Conservation (phyloP, 2,888 invertebrate genomes). For the Pyrrhia umbra region DNA sequence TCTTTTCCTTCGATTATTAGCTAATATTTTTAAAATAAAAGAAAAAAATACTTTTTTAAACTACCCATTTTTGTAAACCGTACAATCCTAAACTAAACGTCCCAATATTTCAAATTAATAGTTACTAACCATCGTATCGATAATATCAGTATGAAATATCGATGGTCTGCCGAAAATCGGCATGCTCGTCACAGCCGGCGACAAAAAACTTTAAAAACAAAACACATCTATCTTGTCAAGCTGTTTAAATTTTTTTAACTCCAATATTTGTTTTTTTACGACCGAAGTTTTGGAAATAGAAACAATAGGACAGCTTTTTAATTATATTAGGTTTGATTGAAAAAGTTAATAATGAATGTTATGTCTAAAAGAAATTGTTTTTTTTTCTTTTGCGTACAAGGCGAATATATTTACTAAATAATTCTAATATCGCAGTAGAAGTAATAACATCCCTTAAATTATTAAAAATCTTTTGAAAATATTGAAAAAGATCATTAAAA, state of each 20-base stretch:
- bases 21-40: not conserved
- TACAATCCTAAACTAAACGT: constrained; percentile 34
- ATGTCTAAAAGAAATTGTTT: constrained; percentile 3
- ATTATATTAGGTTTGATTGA: constrained; percentile 32
- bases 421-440: too few relatives aligned
- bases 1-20: not conserved
- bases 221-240: constrained; percentile 72
- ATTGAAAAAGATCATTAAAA: too few relatives aligned
- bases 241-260: constrained; percentile 74
- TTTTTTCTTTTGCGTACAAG: not conserved
- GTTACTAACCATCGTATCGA: constrained; percentile 71
- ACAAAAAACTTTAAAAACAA: constrained; percentile 72
- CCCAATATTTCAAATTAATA: constrained; percentile 72
- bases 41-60: not conserved
- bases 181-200: constrained; percentile 71
- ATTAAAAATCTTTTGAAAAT: too few relatives aligned
- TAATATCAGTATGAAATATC: constrained; percentile 78
- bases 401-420: too few relatives aligned
- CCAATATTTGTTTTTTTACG: constrained; percentile 7
- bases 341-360: constrained; percentile 12
- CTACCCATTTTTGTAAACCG: constrained; percentile 13
- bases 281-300: constrained; percentile 11
- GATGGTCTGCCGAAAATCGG: constrained; percentile 77
- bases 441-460: too few relatives aligned
- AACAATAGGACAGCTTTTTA: constrained; percentile 43